phyloP scores from a whole-genome alignment of 2,113 vertebrate genomes.

The Macquaria ambigua region DNA sequence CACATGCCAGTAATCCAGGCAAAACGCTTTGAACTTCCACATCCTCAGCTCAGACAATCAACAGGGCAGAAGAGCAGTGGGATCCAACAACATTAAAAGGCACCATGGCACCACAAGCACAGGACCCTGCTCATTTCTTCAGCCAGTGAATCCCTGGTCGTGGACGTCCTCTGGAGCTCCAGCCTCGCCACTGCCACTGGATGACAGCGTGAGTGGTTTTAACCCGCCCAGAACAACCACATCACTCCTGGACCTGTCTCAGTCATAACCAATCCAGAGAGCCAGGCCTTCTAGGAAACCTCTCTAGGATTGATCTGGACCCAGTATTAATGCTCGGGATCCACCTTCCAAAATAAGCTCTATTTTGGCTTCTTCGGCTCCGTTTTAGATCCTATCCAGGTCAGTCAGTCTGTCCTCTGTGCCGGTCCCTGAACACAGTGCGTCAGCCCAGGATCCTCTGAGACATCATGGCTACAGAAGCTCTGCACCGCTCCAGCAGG shows the following conservation, averaged over 20 bases:
- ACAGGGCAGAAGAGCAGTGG: slow-evolving; percentile 8
- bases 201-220: slow-evolving; percentile 58
- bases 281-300: slow-evolving; percentile 39
- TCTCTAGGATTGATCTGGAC: slow-evolving; percentile 21
- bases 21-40: slow-evolving; percentile 97
- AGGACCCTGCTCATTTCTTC: slow-evolving; percentile 45
- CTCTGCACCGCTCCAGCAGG: slow-evolving; percentile 48
- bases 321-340: slow-evolving; percentile 26
- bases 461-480: slow-evolving; percentile 56
- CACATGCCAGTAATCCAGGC: slow-evolving; percentile 98
- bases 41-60: slow-evolving; percentile 80
- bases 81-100: slow-evolving; percentile 46
- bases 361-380: slow-evolving; percentile 33
- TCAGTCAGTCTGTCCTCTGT: slow-evolving; percentile 73
- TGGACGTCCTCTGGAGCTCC: slow-evolving; percentile 35
- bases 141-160: slow-evolving; percentile 36
- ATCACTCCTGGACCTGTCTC: slow-evolving; percentile 66
- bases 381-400: slow-evolving; percentile 76
- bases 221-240: slow-evolving; percentile 72
- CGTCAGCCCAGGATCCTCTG: slow-evolving; percentile 69
- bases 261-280: slow-evolving; percentile 39
- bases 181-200: slow-evolving; percentile 45
- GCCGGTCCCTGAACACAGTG: slow-evolving; percentile 55
- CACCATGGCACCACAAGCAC: slow-evolving; percentile 45
- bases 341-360: slow-evolving; percentile 58